phyloP scores from a whole-genome alignment of 1,140 invertebrate genomes.

The Oryzaephilus surinamensis region DNA sequence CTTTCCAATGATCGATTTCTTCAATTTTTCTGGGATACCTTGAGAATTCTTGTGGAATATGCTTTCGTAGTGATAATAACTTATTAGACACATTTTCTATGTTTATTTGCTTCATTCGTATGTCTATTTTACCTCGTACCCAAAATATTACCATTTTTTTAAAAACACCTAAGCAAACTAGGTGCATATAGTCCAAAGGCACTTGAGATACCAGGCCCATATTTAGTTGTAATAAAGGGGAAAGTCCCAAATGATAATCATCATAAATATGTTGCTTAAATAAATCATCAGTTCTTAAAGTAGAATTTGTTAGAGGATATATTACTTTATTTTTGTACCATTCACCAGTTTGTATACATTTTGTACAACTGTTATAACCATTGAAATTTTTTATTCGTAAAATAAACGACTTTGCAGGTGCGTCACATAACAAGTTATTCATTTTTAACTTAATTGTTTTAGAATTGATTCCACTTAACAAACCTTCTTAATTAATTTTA shows the following conservation, averaged over 20 bases:
- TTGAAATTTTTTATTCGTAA: conserved; percentile 2
- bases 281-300: conserved; percentile 5
- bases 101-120: conserved; percentile 2
- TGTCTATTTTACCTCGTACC: conserved; percentile 5
- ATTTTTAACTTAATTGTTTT: background rate
- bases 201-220: conserved; percentile 1
- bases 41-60: conserved; percentile 9
- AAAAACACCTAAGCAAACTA: conserved; percentile 9
- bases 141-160: conserved; percentile 8
- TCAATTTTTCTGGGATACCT: conserved; percentile 22
- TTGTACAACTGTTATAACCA: conserved; percentile 6
- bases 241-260: conserved; percentile 1
- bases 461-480: background rate
- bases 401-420: conserved; percentile 7
- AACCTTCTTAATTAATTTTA: background rate
- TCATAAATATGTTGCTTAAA: conserved; percentile 5
- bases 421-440: conserved; percentile 5
- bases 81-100: too few relatives aligned
- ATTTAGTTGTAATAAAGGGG: conserved; percentile 4
- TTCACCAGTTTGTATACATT: conserved; percentile 3
- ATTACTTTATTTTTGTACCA: background rate
- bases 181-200: conserved; percentile 3
- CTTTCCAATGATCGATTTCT: too few relatives aligned
- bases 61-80: too few relatives aligned
- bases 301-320: conserved; percentile 3